Base-by-base conservation (phyloP, 2,888 invertebrate genomes). In the Drosophila paracracens region DNA sequence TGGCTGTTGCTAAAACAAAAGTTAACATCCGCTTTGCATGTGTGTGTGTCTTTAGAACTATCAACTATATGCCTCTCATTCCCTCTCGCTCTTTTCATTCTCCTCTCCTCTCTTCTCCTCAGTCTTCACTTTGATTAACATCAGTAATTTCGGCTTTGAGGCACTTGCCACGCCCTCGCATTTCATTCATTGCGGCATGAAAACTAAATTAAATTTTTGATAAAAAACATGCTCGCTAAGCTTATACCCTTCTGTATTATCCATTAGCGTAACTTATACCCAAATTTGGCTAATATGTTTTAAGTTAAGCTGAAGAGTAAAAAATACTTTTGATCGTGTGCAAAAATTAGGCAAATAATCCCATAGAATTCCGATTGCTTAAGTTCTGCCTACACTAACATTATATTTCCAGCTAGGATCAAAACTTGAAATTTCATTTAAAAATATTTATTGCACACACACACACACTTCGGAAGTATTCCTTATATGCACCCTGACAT, bases 1-100 rank as follows among this genome's bases (percentile, higher is more conserved):
- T 90, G 63, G 78, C 85, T 90, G 89, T 86, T 86, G 89, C 88
- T 73, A 89, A 90, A 90, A 86, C 89, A 86, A 90, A 86, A 87
- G 70, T 73, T 81, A 76, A 87, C 84, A 85, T 89, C 87, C 88
- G 75, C 63, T 64, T 61, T 73, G 57, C 58, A 64, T 81, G 70
- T 74, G 80, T 77, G 60, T 60, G 25, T 61, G 52, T 27, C 46
- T 33, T 29, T 36, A 21, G 11, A 38, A 40, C 56, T 13, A 27
- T 21, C 27, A 57, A 18, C 66, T 46, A 52, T 48, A 53, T 54
- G 10, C 2, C 52, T 59, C 59, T 7, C 29, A 35, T n/a, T 7
- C 10, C 54, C 27, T 40, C 46, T 46, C 53, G 48, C 58, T 31
- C 27, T 36, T 27, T 4, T 13, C 2, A 5, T 2, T 11, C 11